Percentiles rank a stretch among this genome's conserved stretches.
These are phyloP conservation scores for Brachystomella parvula DNA, from an alignment of 1,140 invertebrate species.

Conservation along the genomic window DNA sequence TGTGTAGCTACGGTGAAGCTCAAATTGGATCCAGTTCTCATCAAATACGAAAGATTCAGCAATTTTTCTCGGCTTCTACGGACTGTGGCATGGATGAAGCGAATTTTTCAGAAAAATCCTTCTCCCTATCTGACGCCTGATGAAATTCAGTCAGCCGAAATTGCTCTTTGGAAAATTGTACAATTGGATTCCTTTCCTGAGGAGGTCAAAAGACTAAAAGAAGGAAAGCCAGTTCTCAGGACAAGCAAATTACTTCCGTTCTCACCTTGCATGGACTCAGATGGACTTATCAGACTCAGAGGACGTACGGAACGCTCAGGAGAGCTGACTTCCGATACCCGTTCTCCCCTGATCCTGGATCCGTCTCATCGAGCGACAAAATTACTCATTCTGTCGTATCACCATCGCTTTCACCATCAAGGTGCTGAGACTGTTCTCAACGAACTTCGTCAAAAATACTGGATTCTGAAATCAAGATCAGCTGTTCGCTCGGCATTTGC, in stretches of 20 bases:
- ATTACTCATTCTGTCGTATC: conserved; percentile 8
- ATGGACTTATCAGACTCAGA: conserved; percentile 14
- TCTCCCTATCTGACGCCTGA: too few relatives aligned
- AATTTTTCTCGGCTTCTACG: too few relatives aligned
- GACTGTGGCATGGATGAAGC: too few relatives aligned
- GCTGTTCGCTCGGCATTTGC: conserved; percentile 9
- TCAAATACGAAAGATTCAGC: too few relatives aligned
- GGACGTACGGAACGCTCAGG: conserved; percentile 18
- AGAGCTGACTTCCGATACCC: neutral
- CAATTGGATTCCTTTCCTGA: conserved; percentile 7
- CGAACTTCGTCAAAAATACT: conserved; percentile 19
- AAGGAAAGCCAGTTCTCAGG: conserved; percentile 11
- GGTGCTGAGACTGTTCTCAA: conserved; percentile 13
- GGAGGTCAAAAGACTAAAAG: neutral
- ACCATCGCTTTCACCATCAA: conserved; percentile 4
- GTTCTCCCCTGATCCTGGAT: conserved; percentile 19
- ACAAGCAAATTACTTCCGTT: conserved; percentile 40
- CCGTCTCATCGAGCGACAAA: neutral
- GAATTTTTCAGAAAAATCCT: too few relatives aligned
- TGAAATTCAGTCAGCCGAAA: conserved; percentile 2
- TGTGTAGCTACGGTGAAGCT: too few relatives aligned
- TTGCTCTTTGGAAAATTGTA: neutral
- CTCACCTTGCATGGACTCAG: conserved; percentile 39
- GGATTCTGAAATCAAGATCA: conserved; percentile 13
- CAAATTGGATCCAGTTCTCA: too few relatives aligned